These are phyloP conservation scores for Austrofundulus limnaeus DNA, from an alignment of 2,113 vertebrate genomes.

Conservation along the genomic window DNA sequence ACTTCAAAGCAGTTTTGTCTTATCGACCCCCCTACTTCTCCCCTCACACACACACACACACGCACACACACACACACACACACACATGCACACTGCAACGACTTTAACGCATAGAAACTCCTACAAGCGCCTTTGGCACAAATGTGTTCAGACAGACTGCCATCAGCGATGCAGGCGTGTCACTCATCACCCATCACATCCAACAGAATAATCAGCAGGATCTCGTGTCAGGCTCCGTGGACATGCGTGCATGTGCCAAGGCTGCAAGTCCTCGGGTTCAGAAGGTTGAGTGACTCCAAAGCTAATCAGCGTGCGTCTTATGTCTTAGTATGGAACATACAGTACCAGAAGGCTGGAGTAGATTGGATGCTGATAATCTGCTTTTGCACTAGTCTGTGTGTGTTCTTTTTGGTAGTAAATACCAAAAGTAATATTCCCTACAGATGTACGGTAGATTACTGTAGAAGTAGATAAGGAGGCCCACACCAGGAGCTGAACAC, in stretches of 20 bases:
- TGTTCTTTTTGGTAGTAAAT: slow-evolving; percentile 3
- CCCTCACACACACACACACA: not conserved
- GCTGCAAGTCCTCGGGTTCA: slow-evolving; percentile 43
- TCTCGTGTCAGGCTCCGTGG: slow-evolving; percentile 36
- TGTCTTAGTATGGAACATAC: slow-evolving; percentile 41
- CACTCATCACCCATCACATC: slow-evolving; percentile 63
- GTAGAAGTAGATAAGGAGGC: not conserved
- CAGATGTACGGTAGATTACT: not conserved
- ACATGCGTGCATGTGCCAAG: slow-evolving; percentile 32
- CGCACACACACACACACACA: slow-evolving; percentile 25
- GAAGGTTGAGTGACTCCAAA: slow-evolving; percentile 52
- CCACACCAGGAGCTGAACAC: no score
- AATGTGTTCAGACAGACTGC: slow-evolving; percentile 58
- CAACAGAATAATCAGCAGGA: slow-evolving; percentile 63
- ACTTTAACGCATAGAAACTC: slow-evolving; percentile 19
- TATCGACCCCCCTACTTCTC: slow-evolving; percentile 24
- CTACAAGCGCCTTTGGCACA: slow-evolving; percentile 39
- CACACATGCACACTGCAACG: slow-evolving; percentile 2
- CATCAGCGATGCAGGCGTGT: slow-evolving; percentile 58
- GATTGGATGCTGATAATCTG: slow-evolving; percentile 52
- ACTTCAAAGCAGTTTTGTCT: slow-evolving; percentile 40
- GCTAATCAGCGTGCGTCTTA: slow-evolving; percentile 54
- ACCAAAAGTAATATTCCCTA: slow-evolving; percentile 9
- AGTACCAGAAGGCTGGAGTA: slow-evolving; percentile 34
- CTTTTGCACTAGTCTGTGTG: slow-evolving; percentile 8